Evolutionary conservation across 2,797 vertebrate genomes (phyloP), one percentile per base, ranked within the genome.

Genomic region (Alosa sapidissima): DNA sequence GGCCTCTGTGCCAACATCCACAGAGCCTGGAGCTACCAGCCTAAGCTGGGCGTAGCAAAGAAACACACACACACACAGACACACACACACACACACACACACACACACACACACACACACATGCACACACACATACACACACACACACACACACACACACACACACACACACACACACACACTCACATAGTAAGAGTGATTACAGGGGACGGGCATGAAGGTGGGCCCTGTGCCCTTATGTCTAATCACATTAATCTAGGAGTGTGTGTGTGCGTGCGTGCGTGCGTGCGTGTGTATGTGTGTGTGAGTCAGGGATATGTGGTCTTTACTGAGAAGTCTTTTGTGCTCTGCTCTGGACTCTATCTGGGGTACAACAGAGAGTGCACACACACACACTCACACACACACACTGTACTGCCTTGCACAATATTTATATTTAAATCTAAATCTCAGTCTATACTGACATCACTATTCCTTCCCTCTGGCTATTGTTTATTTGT

Each of bases 71-170:
- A 60, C 58, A 60, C 58, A 60, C 58, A 60, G 58, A 7, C 60
- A 86, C 88, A 85, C 89, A 92, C 84, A 54, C 91, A 88, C 84
- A 91, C 21, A 60, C 55, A n/a, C 55, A 60, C 55, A 60, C 55
- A 62, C 60, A 28, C 28, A 28, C 28, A 1, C 28, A 28, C 28
- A 28, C 28, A 28, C 28, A 28, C 28, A 28, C n/a, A n/a, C n/a
- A n/a, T n/a, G n/a, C n/a, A n/a, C n/a, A n/a, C n/a, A n/a, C n/a
- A n/a, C n/a, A n/a, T n/a, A n/a, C n/a, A n/a, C n/a, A n/a, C n/a
- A n/a, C n/a, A n/a, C n/a, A n/a, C n/a, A n/a, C n/a, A n/a, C n/a
- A n/a, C n/a, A n/a, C n/a, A n/a, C n/a, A n/a, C n/a, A n/a, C n/a
- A n/a, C n/a, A n/a, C n/a, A n/a, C n/a, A n/a, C n/a, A n/a, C n/a